A percentile compares a stretch with the other conserved stretches of the same genome.
phyloP scores from a whole-genome alignment of 2,888 invertebrate genomes.

The Pelosia muscerda region DNA sequence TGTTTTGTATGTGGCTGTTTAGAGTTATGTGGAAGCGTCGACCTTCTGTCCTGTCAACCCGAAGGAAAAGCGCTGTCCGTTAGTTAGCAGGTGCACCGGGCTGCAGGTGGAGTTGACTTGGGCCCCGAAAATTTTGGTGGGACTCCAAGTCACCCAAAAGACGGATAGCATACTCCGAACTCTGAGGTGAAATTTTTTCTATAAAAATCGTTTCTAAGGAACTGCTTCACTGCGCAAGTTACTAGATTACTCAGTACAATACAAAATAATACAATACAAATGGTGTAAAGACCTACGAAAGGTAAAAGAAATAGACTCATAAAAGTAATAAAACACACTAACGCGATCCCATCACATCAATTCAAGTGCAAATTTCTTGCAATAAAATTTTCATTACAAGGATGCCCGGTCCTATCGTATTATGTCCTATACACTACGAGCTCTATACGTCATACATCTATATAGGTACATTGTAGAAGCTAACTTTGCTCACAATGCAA shows the following conservation, averaged over 20 bases:
- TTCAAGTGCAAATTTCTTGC: constrained; percentile 63
- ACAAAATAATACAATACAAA: constrained; percentile 11
- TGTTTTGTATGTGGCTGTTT: too few relatives aligned
- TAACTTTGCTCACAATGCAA: too few relatives aligned
- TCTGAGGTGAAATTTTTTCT: too few relatives aligned
- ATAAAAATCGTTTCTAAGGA: not conserved
- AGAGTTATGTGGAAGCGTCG: too few relatives aligned
- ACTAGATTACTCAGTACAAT: constrained; percentile 7
- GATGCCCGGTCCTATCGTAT: constrained; percentile 45
- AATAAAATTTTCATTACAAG: constrained; percentile 69
- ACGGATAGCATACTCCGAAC: too few relatives aligned
- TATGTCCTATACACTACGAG: constrained; percentile 41
- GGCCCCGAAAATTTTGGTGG: too few relatives aligned
- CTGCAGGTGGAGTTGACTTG: too few relatives aligned
- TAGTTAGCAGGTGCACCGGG: too few relatives aligned
- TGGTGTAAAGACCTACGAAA: constrained; percentile 5
- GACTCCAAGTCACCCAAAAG: too few relatives aligned
- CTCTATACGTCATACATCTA: constrained; percentile 7
- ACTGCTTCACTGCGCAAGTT: not conserved
- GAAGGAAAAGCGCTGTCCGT: too few relatives aligned
- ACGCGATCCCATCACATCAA: constrained; percentile 53
- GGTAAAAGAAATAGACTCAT: constrained; percentile 26
- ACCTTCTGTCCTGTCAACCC: too few relatives aligned
- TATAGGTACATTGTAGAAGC: not conserved
- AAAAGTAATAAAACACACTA: constrained; percentile 46